phyloP scores from a whole-genome alignment of 2,797 vertebrate genomes.

The Sebastes reedi region DNA sequence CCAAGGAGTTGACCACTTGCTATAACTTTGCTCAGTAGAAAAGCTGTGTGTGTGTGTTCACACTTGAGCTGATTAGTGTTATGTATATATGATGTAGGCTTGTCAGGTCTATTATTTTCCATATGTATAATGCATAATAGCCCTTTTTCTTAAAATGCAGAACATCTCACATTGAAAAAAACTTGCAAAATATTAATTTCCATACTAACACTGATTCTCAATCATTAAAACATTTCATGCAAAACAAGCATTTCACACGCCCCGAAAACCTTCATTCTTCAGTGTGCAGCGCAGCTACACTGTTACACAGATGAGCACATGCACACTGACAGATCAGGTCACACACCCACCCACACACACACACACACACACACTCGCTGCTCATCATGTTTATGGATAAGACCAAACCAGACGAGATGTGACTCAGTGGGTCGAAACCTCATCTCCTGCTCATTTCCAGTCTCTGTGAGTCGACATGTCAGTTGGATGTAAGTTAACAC shows the following conservation, averaged over 20 bases:
- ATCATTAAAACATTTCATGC: not conserved
- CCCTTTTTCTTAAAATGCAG: not conserved
- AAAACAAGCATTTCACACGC: not conserved
- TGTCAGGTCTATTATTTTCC: not conserved
- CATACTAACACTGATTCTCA: not conserved
- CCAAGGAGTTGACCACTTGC: too few species aligned
- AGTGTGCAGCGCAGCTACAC: not conserved
- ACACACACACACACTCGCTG: not conserved
- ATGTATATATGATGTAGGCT: not conserved
- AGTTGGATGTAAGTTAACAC: conserved; percentile 45
- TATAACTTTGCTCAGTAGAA: not conserved
- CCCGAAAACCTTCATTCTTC: not conserved
- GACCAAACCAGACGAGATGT: conserved; percentile 38
- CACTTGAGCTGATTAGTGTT: not conserved
- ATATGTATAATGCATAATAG: not conserved
- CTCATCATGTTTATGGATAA: conserved; percentile 73
- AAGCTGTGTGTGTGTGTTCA: not conserved
- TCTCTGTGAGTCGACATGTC: conserved; percentile 43
- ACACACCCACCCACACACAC: not conserved
- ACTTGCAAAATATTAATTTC: not conserved
- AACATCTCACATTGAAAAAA: not conserved
- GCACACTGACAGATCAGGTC: conserved; percentile 15
- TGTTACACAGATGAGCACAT: conserved; percentile 13
- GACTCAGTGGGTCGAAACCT: conserved; percentile 67
- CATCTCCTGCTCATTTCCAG: conserved; percentile 63